Evolutionary conservation across 1,140 invertebrate species (phyloP).

Genomic region (Drosophila ercepeae): DNA sequence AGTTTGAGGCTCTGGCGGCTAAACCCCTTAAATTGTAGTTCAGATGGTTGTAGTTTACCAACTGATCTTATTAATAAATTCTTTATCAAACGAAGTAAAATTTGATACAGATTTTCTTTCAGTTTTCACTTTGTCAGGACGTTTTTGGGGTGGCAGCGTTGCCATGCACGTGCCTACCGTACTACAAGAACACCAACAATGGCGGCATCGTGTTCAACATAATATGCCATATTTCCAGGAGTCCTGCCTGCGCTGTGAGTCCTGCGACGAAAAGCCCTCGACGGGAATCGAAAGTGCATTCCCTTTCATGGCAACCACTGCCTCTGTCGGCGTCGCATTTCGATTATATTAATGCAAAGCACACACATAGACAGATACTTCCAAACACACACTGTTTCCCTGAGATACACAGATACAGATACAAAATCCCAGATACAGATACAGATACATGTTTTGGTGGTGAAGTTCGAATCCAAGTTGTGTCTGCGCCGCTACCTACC

Average conservation of each 20-base stretch:
- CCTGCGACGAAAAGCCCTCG: conserved; percentile 56
- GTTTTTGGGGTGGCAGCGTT: conserved; percentile 71
- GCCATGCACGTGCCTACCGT: conserved; percentile 79
- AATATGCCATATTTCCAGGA: conserved; percentile 76
- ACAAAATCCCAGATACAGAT: conserved; percentile 1
- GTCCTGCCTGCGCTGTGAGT: conserved; percentile 10
- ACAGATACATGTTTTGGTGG: conserved; percentile 44
- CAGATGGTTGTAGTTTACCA: no score
- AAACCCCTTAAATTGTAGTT: no score
- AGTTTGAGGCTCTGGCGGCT: no score
- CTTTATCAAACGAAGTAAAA: neutral
- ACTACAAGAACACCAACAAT: conserved; percentile 73
- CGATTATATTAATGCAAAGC: conserved; percentile 82
- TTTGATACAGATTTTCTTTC: neutral
- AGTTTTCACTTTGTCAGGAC: conserved; percentile 9
- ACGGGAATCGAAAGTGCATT: conserved; percentile 79
- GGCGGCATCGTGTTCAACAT: conserved; percentile 72
- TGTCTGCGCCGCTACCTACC: conserved; percentile 57
- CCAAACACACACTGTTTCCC: conserved; percentile 25
- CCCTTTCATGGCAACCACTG: conserved; percentile 76
- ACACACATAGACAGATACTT: conserved; percentile 13
- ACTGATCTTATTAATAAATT: neutral
- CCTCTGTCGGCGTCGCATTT: conserved; percentile 64
- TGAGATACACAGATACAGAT: conserved; percentile 10
- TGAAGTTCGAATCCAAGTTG: conserved; percentile 55